Conservation (phyloP, 2,888 invertebrate species). For the Octonoba sinensis region DNA sequence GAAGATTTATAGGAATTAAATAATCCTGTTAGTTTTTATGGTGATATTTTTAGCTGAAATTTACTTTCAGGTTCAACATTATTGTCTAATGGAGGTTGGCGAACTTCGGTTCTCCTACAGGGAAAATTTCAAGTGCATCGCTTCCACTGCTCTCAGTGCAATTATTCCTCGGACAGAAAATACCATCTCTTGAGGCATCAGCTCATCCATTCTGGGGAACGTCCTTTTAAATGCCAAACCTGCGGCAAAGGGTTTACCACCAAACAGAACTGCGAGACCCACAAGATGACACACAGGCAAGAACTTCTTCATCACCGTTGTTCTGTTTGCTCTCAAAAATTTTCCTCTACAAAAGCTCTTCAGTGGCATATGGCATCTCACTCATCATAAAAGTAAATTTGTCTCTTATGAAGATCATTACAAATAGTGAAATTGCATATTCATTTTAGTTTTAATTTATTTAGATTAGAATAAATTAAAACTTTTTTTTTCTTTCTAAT, state of each 20-base stretch:
- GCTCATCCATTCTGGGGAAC: conserved; percentile 55
- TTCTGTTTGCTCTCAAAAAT: conserved; percentile 33
- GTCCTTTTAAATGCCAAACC: conserved; percentile 42
- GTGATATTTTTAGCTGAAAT: not conserved
- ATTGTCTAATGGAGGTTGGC: conserved; percentile 37
- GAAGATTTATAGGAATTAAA: not conserved
- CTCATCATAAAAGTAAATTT: conserved; percentile 1
- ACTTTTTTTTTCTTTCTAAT: no score
- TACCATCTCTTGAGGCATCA: conserved; percentile 45
- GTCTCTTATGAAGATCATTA: not conserved
- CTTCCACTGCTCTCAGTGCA: conserved; percentile 38
- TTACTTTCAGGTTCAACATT: conserved; percentile 29
- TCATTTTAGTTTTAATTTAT: not conserved
- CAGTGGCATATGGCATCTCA: conserved; percentile 32
- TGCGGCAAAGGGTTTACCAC: conserved; percentile 59
- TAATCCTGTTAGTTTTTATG: not conserved
- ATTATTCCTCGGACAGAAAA: conserved; percentile 50
- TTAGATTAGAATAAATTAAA: no score
- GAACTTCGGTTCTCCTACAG: conserved; percentile 27
- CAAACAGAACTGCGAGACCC: conserved; percentile 60
- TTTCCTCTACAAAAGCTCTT: conserved; percentile 33
- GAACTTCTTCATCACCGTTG: conserved; percentile 17
- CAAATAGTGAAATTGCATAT: not conserved
- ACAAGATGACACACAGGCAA: conserved; percentile 31
- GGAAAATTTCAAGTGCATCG: conserved; percentile 28